Evolutionary conservation across 2,797 vertebrate species (phyloP), one percentile per base, ranked within the genome.

Genomic region (Erpetoichthys calabaricus): DNA sequence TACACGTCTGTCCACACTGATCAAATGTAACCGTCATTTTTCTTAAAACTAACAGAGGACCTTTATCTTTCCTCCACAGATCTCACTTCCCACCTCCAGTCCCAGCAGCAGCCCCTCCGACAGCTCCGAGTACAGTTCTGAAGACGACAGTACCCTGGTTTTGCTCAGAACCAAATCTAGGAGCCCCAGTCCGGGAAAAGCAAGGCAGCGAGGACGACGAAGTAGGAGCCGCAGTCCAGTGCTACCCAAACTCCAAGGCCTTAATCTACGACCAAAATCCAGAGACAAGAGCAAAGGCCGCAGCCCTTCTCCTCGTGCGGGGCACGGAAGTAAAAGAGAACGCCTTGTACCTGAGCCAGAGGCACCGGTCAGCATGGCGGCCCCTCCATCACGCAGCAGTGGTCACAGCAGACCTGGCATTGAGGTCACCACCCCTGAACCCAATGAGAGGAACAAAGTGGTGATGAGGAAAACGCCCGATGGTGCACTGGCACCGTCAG

Each of bases 81-180:
- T 98, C 70, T 90, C 84, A 54, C 79, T 98, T 69, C 92, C 92
- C 61, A 79, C 85, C 47, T 76, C 77, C 1, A 87, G 80, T 42
- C 68, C 70, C 2, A 57, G 75, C 59, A 79, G 71, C 69, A 94
- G 89, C 65, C 80, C 86, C 51, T 87, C 89, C 0, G 91, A 95
- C 81, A 97, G 90, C 74, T 95, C 92, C 0, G 84, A 86, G 61
- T 76, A 83, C 75, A 92, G 88, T 68, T 98, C 93, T 0, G 94
- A 96, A 51, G 93, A 97, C 2, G 89, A 97, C 80, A 89, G 89
- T 77, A 91, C 91, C 0, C 75, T 97, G 61, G 93, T 92, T 44
- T 80, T 86, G 45, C 80, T 85, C 47, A 89, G 89, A 47, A 81
- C 82, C 41, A 84, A 87, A 59, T 94, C 91, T 54, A 86, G 88